phyloP scores from a whole-genome alignment of 2,888 invertebrate genomes.

The Alloscopus bannaensis region DNA sequence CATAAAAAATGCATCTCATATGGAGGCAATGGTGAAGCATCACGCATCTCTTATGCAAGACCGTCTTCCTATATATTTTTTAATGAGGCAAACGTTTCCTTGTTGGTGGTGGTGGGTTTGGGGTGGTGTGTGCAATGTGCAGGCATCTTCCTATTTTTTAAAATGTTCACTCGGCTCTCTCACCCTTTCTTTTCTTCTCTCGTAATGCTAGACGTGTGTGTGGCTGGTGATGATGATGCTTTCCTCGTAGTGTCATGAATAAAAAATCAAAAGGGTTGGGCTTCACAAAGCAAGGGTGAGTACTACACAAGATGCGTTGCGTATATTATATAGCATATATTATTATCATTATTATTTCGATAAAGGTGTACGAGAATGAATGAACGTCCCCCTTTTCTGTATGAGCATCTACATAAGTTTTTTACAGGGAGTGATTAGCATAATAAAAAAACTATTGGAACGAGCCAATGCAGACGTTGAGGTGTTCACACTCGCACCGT shows the following conservation, averaged over 20 bases:
- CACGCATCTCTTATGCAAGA: slow-evolving; percentile 70
- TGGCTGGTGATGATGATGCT: slow-evolving; percentile 35
- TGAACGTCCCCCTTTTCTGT: slow-evolving; percentile 15
- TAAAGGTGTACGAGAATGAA: no score
- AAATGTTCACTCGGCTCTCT: background rate
- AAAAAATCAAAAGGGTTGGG: slow-evolving; percentile 58
- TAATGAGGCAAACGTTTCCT: slow-evolving; percentile 62
- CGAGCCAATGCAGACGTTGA: slow-evolving; percentile 25
- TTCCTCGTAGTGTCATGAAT: slow-evolving; percentile 35
- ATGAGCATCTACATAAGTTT: slow-evolving; percentile 40
- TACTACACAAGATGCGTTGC: no score
- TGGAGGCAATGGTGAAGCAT: slow-evolving; percentile 66
- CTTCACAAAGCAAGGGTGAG: background rate
- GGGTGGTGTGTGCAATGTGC: slow-evolving; percentile 48
- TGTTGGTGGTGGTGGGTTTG: no score
- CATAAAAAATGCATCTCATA: slow-evolving; percentile 52
- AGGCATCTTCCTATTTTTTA: slow-evolving; percentile 39
- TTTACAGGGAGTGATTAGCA: slow-evolving; percentile 36
- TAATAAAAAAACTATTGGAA: slow-evolving; percentile 17
- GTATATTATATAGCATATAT: no score
- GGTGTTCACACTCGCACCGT: background rate
- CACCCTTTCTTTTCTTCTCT: slow-evolving; percentile 40
- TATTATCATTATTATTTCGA: no score
- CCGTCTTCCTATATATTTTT: slow-evolving; percentile 42
- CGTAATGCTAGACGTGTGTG: slow-evolving; percentile 43